A percentile compares a stretch with the other conserved stretches of the same genome.
phyloP scores from a whole-genome alignment of 2,797 vertebrate species.

The Siniperca scherzeri region DNA sequence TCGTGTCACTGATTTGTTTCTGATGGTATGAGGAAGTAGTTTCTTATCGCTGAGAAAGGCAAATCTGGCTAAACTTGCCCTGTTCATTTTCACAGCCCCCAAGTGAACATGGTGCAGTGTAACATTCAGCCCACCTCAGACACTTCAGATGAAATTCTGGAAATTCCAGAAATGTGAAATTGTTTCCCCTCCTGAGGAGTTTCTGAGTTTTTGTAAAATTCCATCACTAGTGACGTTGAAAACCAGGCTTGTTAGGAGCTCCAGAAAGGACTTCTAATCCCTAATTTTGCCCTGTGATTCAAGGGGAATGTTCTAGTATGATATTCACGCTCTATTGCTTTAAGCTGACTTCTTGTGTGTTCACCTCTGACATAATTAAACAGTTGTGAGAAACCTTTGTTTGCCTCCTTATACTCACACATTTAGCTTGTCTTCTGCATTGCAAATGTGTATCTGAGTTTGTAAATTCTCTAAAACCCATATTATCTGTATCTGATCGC shows the following conservation, averaged over 20 bases:
- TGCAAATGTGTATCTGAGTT: constrained; percentile 13
- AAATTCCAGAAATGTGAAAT: constrained; percentile 57
- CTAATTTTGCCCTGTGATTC: constrained; percentile 72
- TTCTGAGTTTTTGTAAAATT: constrained; percentile 36
- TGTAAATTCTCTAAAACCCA: not conserved
- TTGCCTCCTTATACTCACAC: not conserved
- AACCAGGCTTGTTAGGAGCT: constrained; percentile 57
- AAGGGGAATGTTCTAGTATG: constrained; percentile 60
- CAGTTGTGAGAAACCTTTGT: constrained; percentile 58
- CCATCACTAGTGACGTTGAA: constrained; percentile 62
- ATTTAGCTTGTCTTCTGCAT: not conserved
- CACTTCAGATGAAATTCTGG: constrained; percentile 23
- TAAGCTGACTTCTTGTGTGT: constrained; percentile 70
- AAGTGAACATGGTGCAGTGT: constrained; percentile 6
- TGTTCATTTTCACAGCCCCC: constrained; percentile 36
- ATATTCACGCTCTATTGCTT: constrained; percentile 76
- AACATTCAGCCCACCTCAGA: constrained; percentile 30
- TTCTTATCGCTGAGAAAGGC: constrained; percentile 38
- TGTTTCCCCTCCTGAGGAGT: constrained; percentile 31
- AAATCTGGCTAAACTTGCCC: constrained; percentile 29
- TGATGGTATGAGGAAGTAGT: constrained; percentile 58
- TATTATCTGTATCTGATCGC: not conserved
- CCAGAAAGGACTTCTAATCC: constrained; percentile 67
- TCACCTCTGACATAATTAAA: constrained; percentile 69
- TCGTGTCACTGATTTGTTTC: constrained; percentile 44